Conservation (phyloP, 2,797 vertebrate genomes). For the Heteromormyrus szaboi region DNA sequence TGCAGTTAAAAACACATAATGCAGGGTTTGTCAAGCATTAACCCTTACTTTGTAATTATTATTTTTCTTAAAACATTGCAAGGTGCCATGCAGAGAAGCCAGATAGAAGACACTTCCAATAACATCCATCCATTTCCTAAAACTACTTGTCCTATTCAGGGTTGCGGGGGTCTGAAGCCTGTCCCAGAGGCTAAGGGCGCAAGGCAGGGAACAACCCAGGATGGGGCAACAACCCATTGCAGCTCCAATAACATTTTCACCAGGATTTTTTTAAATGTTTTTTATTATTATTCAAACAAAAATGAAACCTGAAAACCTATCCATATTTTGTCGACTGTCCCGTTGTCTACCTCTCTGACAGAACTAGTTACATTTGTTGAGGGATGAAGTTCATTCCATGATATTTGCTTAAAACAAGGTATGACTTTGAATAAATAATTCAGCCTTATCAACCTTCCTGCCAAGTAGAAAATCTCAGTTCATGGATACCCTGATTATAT, state of each 20-base stretch:
- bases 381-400: neutral
- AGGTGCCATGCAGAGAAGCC: neutral
- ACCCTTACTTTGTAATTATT: neutral
- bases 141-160: neutral
- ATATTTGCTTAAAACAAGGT: neutral
- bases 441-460: neutral
- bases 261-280: neutral
- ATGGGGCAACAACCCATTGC: neutral
- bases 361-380: neutral
- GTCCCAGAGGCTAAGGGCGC: neutral
- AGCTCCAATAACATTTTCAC: neutral
- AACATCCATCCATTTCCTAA: neutral
- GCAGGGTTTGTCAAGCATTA: neutral
- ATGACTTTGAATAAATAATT: neutral
- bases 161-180: neutral
- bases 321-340: neutral
- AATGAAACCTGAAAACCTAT: neutral
- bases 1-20: neutral
- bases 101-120: neutral
- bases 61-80: neutral
- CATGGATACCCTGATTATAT: conserved; percentile 21
- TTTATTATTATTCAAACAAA: neutral
- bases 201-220: neutral
- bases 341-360: neutral
- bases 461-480: neutral